phyloP scores from a whole-genome alignment of 2,797 vertebrate species.

The Glossophaga mutica region DNA sequence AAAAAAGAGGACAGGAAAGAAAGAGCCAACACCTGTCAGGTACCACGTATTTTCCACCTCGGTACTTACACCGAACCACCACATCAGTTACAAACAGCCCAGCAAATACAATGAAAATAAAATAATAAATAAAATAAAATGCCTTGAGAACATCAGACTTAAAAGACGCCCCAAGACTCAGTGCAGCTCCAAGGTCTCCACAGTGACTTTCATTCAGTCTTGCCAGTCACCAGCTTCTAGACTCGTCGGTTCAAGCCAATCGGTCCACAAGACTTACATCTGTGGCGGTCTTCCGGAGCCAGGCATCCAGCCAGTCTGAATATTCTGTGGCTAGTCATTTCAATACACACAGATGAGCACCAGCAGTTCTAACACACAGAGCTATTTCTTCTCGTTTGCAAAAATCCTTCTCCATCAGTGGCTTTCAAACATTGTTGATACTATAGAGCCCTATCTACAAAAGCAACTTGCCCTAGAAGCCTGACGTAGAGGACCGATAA shows the following conservation, averaged over 20 bases:
- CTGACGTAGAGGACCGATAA: not conserved
- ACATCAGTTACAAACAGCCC: not conserved
- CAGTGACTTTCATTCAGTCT: not conserved
- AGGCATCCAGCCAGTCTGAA: not conserved
- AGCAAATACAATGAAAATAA: not conserved
- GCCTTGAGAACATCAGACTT: not conserved
- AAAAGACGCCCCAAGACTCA: not conserved
- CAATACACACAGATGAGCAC: not conserved
- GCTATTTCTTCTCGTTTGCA: not conserved
- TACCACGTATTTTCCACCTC: not conserved
- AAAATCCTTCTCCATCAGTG: not conserved
- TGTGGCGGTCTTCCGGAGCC: not conserved
- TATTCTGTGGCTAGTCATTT: not conserved
- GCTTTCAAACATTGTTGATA: not conserved
- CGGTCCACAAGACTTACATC: not conserved
- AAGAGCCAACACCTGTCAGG: not conserved
- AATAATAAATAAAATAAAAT: not conserved
- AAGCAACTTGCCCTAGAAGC: not conserved
- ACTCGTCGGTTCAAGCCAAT: not conserved
- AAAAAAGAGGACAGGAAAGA: constrained; percentile 51
- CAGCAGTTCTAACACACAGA: not conserved
- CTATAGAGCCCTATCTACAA: not conserved
- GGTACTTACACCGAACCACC: not conserved
- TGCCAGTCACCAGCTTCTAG: not conserved
- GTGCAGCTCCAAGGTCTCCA: not conserved